A percentile compares a stretch with the other conserved stretches of the same genome.
These are phyloP conservation scores for Sphaerophoria taeniata DNA, from an alignment of 2,888 invertebrate species.

Conservation along the genomic window DNA sequence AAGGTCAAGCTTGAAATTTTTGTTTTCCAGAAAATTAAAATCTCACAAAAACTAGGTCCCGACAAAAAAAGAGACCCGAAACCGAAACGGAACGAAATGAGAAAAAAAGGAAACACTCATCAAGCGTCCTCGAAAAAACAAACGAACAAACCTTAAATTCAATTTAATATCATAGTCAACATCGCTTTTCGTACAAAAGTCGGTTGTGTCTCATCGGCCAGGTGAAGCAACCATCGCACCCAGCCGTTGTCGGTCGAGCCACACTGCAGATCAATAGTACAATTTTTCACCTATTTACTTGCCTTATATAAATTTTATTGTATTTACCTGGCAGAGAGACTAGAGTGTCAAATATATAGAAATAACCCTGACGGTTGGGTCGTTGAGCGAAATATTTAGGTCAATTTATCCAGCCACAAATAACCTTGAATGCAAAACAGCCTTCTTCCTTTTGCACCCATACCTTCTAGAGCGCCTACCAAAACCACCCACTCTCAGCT, in stretches of 20 bases:
- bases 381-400: constrained; percentile 82
- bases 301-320: background rate
- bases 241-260: constrained; percentile 27
- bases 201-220: constrained; percentile 1
- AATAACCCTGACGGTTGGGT: constrained; percentile 82
- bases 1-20: constrained; percentile 65
- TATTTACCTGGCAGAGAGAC: constrained; percentile 38
- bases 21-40: constrained; percentile 34
- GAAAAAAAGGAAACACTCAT: background rate
- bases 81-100: background rate
- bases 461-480: too few species aligned
- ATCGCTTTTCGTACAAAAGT: constrained; percentile 75
- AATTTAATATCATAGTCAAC: constrained; percentile 61
- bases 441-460: constrained; percentile 77
- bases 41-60: constrained; percentile 44
- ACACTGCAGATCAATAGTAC: constrained; percentile 60
- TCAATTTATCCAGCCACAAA: constrained; percentile 83
- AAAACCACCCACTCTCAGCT: too few species aligned
- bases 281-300: background rate
- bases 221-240: constrained; percentile 33
- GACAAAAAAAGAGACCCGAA: constrained; percentile 24
- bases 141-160: constrained; percentile 59
- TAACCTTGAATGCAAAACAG: constrained; percentile 82
- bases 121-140: background rate
- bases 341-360: constrained; percentile 69